phyloP scores from a whole-genome alignment of 2,888 invertebrate species.

The Bellardia pandia region DNA sequence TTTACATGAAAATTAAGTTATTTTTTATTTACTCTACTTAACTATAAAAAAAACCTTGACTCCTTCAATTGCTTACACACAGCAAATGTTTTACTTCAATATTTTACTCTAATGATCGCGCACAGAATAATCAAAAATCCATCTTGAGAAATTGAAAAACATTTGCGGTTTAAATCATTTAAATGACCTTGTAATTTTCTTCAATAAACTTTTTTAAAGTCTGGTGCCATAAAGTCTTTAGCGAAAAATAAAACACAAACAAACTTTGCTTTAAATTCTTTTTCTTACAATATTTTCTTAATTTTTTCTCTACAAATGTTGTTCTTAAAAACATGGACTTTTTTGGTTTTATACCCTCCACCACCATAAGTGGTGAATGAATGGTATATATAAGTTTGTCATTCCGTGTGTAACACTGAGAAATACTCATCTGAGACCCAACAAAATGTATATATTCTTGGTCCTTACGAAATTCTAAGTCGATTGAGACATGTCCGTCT shows the following conservation, averaged over 20 bases:
- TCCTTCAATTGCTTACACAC: background rate
- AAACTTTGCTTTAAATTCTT: background rate
- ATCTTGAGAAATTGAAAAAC: conserved; percentile 5
- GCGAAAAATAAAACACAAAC: conserved; percentile 1
- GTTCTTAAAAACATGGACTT: background rate
- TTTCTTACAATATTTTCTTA: background rate
- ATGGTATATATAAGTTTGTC: too few relatives aligned
- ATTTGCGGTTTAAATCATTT: conserved; percentile 16
- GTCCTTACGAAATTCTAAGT: too few relatives aligned
- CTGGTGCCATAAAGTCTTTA: conserved; percentile 51
- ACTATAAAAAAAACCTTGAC: background rate
- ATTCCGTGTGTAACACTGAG: too few relatives aligned
- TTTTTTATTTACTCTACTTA: too few relatives aligned
- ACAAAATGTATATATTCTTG: too few relatives aligned
- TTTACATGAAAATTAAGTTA: too few relatives aligned
- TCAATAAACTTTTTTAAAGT: conserved; percentile 5
- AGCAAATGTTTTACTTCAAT: background rate
- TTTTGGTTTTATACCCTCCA: too few relatives aligned
- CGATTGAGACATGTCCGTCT: too few relatives aligned
- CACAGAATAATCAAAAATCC: background rate
- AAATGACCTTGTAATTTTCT: conserved; percentile 38
- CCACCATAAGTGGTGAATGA: too few relatives aligned
- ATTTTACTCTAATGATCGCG: background rate
- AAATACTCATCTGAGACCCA: too few relatives aligned
- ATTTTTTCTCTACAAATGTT: background rate